phyloP scores from a whole-genome alignment of 2,113 vertebrate species.

The Centrocercus urophasianus region DNA sequence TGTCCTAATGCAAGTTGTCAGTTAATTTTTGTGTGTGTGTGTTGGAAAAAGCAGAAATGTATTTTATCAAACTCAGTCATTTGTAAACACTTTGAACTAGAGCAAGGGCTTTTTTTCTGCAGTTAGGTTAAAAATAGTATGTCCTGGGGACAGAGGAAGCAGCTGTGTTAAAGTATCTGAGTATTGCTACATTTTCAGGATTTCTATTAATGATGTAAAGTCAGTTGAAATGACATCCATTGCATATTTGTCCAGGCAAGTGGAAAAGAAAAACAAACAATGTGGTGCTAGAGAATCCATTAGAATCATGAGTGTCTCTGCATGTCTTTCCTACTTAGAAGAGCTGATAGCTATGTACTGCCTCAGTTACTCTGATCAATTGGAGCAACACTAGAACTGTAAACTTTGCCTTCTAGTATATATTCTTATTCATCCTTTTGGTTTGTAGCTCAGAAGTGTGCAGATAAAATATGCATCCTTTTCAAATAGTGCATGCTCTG shows the following conservation, averaged over 20 bases:
- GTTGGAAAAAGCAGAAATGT: conserved; percentile 22
- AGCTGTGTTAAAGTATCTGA: conserved; percentile 60
- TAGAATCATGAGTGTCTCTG: neutral
- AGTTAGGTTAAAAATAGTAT: conserved; percentile 59
- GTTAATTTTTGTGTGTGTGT: neutral
- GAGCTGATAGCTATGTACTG: neutral
- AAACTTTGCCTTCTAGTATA: neutral
- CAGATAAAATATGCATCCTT: neutral
- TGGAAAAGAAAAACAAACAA: conserved; percentile 56
- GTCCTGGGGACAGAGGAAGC: conserved; percentile 59
- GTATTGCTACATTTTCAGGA: conserved; percentile 38
- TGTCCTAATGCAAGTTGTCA: conserved; percentile 26
- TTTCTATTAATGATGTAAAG: conserved; percentile 43
- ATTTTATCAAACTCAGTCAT: conserved; percentile 41
- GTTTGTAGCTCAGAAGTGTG: neutral
- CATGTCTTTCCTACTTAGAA: neutral
- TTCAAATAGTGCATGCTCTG: neutral
- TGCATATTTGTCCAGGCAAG: conserved; percentile 27
- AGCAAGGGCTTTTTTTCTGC: conserved; percentile 24
- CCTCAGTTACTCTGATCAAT: neutral
- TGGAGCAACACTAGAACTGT: neutral
- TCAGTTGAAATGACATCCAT: conserved; percentile 34
- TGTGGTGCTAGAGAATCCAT: neutral
- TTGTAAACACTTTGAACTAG: conserved; percentile 56
- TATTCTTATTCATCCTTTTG: neutral